Percentiles rank a stretch among this genome's conserved stretches.
Evolutionary conservation across 2,797 vertebrate genomes (phyloP).

Genomic region (Spinibarbus caldwelli): DNA sequence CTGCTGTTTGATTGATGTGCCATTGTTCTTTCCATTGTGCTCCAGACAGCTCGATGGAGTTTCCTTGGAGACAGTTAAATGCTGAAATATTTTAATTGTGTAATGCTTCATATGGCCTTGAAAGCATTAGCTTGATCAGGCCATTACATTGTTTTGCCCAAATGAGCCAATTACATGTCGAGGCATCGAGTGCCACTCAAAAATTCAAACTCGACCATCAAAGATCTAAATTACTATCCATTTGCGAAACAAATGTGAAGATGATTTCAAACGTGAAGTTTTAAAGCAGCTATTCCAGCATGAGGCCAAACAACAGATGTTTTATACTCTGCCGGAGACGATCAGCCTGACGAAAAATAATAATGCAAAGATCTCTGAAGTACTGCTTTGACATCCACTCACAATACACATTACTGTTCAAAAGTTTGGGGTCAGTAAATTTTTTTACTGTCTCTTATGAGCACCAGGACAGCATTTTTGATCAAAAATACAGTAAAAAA

Average conservation of each 20-base stretch:
- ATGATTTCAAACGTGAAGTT: background rate
- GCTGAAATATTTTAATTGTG: slow-evolving; percentile 48
- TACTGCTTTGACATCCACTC: background rate
- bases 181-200: slow-evolving; percentile 43
- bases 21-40: slow-evolving; percentile 29
- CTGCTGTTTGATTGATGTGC: slow-evolving; percentile 20
- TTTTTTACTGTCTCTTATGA: background rate
- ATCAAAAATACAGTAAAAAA: too few relatives aligned
- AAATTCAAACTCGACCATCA: slow-evolving; percentile 27
- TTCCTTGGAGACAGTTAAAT: slow-evolving; percentile 26
- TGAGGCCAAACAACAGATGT: background rate
- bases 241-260: slow-evolving; percentile 25
- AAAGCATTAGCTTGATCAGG: slow-evolving; percentile 46
- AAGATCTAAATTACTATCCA: slow-evolving; percentile 2
- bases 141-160: slow-evolving; percentile 43
- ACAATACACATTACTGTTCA: background rate
- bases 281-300: background rate
- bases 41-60: slow-evolving; percentile 10
- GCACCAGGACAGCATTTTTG: too few relatives aligned
- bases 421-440: background rate
- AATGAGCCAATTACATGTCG: slow-evolving; percentile 46
- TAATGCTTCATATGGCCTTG: slow-evolving; percentile 41
- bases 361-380: background rate
- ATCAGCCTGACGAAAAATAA: background rate
- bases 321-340: background rate